A percentile compares a stretch with the other conserved stretches of the same genome.
Evolutionary conservation across 2,888 invertebrate genomes (phyloP).

Genomic region (Xanthorhoe designata): DNA sequence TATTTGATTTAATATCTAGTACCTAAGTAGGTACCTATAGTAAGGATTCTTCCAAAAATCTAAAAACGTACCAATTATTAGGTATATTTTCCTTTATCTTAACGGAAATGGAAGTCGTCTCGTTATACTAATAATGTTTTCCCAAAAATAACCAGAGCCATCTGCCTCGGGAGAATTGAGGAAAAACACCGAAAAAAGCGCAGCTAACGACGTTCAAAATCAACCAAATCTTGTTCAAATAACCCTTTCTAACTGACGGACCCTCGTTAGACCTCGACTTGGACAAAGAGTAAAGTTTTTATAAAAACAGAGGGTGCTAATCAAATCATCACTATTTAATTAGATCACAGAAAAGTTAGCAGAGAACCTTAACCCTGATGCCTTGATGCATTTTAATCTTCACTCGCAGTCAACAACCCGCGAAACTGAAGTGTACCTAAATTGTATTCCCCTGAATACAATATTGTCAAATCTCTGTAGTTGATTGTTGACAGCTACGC

Average conservation of each 20-base stretch:
- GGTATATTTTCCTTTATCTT: background rate
- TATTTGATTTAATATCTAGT: too few relatives aligned
- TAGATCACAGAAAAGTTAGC: background rate
- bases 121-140: constrained; percentile 41
- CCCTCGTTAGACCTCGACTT: constrained; percentile 56
- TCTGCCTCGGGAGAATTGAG: constrained; percentile 39
- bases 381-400: too few relatives aligned
- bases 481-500: too few relatives aligned
- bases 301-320: constrained; percentile 6
- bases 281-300: constrained; percentile 39
- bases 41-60: background rate
- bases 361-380: too few relatives aligned
- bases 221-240: constrained; percentile 66
- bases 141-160: constrained; percentile 43
- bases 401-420: too few relatives aligned
- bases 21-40: too few relatives aligned
- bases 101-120: constrained; percentile 2
- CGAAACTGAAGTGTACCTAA: too few relatives aligned
- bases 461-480: too few relatives aligned
- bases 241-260: constrained; percentile 57
- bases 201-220: constrained; percentile 57
- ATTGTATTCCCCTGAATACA: too few relatives aligned
- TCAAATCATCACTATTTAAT: background rate
- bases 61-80: background rate
- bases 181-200: constrained; percentile 46